Percentiles rank a stretch among this genome's conserved stretches.
phyloP scores from a whole-genome alignment of 2,888 invertebrate genomes.

The Carabus problematicus region DNA sequence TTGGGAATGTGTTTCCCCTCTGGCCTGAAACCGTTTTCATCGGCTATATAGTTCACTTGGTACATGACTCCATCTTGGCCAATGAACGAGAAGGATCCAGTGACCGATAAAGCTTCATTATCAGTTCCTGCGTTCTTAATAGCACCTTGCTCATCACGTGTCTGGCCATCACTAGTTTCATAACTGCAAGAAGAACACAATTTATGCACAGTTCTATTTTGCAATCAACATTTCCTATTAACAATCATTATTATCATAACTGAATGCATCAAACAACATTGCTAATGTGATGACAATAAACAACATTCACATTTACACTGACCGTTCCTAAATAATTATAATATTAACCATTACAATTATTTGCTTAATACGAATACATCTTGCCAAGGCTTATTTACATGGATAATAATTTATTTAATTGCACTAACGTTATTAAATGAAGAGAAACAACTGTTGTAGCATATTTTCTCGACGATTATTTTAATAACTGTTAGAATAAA shows the following conservation, averaged over 20 bases:
- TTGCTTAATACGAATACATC: too few species aligned
- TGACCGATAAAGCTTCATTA: conserved; percentile 64
- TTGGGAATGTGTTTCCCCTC: conserved; percentile 30
- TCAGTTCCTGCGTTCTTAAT: conserved; percentile 72
- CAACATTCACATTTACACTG: background rate
- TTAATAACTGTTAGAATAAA: too few species aligned
- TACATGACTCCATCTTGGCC: conserved; percentile 61
- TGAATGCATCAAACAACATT: background rate
- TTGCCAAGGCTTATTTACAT: too few species aligned
- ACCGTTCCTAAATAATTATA: background rate
- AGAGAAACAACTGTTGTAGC: too few species aligned
- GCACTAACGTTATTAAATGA: too few species aligned
- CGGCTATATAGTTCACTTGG: conserved; percentile 62
- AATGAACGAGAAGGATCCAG: conserved; percentile 62
- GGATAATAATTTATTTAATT: too few species aligned
- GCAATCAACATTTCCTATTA: background rate
- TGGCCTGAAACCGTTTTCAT: conserved; percentile 58
- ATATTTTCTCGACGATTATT: too few species aligned
- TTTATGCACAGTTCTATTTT: background rate
- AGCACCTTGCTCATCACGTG: conserved; percentile 76
- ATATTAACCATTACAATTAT: too few species aligned
- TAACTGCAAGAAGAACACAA: conserved; percentile 64
- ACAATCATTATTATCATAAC: background rate
- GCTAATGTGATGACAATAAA: background rate
- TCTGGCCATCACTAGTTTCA: conserved; percentile 78